Evolutionary conservation across 2,113 vertebrate species (phyloP), one percentile per base, ranked within the genome.

Genomic region (Tragelaphus strepsiceros): DNA sequence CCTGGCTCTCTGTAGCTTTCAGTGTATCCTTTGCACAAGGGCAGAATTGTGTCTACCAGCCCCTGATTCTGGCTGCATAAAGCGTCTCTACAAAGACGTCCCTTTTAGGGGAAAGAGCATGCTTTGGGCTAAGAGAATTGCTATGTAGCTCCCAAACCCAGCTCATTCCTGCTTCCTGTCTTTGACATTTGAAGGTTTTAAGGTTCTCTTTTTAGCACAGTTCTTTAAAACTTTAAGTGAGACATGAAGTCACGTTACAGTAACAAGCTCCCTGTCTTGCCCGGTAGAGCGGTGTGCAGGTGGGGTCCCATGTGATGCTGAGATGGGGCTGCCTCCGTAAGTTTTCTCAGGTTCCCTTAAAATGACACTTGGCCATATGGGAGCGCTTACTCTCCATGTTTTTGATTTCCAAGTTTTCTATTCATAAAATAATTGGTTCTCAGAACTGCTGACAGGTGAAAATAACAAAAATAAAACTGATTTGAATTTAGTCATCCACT

Each of bases 351-450:
- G 35, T 39, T 84, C 46, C 17, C 53, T 61, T 85, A 43, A 80
- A 54, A 26, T 4, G 14, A 17, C 2, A 16, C 61, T 16, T 21
- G 15, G 19, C 53, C 90, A 7, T 22, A 1, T 51, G 58, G 58
- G 28, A n/a, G 43, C 6, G 16, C 51, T 22, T 86, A 19, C 30
- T 49, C 56, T 64, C 7, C 0, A 1, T 62, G 56, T 67, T 49
- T 95, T 88, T 62, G 15, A 93, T 91, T 95, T 89, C 67, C 71
- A 30, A 4, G 51, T 77, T 61, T 93, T 87, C 89, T 62, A 51
- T 78, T 94, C 58, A 77, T 88, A 78, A 95, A 94, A 56, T 83
- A 78, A 58, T 93, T 96, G 83, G 13, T 97, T 94, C 97, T 96
- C 94, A 71, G 78, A 94, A 86, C 86, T 54, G 61, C 82, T 51